Evolutionary conservation across 2,888 invertebrate species (phyloP).

Genomic region (Molorchus minor): DNA sequence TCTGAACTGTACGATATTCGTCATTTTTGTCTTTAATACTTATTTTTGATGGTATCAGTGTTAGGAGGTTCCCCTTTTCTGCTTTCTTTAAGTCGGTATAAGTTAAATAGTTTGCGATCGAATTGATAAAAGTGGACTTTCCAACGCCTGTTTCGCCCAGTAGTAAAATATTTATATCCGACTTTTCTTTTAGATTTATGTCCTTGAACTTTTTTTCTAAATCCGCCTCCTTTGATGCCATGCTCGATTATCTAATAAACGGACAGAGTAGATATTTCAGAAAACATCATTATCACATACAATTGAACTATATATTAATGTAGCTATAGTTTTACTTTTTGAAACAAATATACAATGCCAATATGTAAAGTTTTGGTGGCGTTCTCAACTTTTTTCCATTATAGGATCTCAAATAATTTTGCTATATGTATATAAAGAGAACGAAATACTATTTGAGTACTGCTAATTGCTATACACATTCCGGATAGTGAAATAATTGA

Average conservation of each 20-base stretch:
- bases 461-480: no score
- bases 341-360: not conserved
- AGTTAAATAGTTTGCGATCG: constrained; percentile 54
- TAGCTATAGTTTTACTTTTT: not conserved
- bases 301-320: not conserved
- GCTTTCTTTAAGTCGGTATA: constrained; percentile 45
- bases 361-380: not conserved
- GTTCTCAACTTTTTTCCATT: no score
- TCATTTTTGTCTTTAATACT: constrained; percentile 47
- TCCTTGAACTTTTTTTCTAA: constrained; percentile 22
- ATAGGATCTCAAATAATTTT: no score
- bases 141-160: constrained; percentile 58
- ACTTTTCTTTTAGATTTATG: constrained; percentile 23
- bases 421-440: no score
- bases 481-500: no score
- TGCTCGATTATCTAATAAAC: not conserved
- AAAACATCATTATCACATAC: not conserved
- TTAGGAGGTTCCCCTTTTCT: constrained; percentile 40
- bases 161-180: constrained; percentile 54
- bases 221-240: constrained; percentile 11
- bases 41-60: constrained; percentile 52
- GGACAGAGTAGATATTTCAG: not conserved
- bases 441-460: no score
- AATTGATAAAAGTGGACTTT: constrained; percentile 59
- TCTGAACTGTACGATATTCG: constrained; percentile 36